Base-by-base conservation (phyloP, 2,888 invertebrate genomes). In the Drosophila limbata region DNA sequence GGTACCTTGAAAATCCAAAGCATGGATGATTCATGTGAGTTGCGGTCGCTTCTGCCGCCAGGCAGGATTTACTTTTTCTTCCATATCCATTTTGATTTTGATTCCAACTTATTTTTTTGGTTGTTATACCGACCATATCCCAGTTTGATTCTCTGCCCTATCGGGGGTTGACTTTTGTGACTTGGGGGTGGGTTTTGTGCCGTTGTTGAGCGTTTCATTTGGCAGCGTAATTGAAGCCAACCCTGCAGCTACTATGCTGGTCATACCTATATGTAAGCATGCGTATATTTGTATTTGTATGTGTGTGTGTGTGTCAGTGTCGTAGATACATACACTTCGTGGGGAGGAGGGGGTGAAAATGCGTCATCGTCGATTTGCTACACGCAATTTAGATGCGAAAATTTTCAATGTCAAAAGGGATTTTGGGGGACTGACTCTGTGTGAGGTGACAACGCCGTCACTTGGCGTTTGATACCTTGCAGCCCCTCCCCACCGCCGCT, bases 371-470 rank as follows among this genome's bases (percentile, higher is more conserved):
- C 81, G 64, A 83, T 84, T 85, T 85, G 76, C 65, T 56, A 73
- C 81, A 83, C 79, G 73, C 87, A 77, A 85, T 89, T 89, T 78
- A 71, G 81, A 65, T 81, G 88, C 88, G 69, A 80, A 73, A 77
- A 78, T 85, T 88, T 88, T 88, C 88, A 90, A 88, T 88, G 88
- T 89, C 90, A 88, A 50, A 50, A 19, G 50, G 50, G 50, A 50
- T 59, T 40, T 67, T 51, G 42, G 53, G 47, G 44, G n/a, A 40
- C 25, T 5, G 25, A 35, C 44, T 35, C 40, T 39, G 40, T 13
- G 31, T 21, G 70, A 74, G 79, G 75, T 63, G 79, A 63, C 81
- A 75, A 59, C 55, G 55, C 60, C 51, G 60, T 48, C 76, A 73
- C 69, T 69, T 68, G 59, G 55, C 56, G 10, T 52, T 50, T 48